These are phyloP conservation scores for Anguilla japonica DNA, from an alignment of 2,113 vertebrate species.

Conservation along the genomic window DNA sequence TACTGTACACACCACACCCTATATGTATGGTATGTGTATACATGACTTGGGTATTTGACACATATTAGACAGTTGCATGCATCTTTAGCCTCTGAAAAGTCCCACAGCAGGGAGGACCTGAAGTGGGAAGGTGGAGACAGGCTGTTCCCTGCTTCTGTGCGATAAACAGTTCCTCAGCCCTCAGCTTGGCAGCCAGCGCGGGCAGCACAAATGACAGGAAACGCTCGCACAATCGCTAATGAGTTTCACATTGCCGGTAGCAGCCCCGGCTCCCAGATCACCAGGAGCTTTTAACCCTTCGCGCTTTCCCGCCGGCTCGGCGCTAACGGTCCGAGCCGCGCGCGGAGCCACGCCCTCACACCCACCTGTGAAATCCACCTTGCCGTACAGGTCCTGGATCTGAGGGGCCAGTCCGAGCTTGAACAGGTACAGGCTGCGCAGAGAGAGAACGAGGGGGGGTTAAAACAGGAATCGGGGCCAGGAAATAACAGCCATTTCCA, in stretches of 20 bases:
- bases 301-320: background rate
- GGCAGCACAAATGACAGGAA: slow-evolving; percentile 56
- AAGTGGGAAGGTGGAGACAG: background rate
- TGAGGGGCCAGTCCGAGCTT: slow-evolving; percentile 95
- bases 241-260: slow-evolving; percentile 59
- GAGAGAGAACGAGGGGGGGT: slow-evolving; percentile 26
- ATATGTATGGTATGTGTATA: too few species aligned
- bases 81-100: background rate
- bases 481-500: background rate
- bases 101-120: background rate
- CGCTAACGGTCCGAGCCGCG: background rate
- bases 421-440: slow-evolving; percentile 89
- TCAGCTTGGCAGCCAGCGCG: slow-evolving; percentile 42
- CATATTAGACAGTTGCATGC: background rate
- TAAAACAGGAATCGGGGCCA: background rate
- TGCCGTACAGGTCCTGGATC: slow-evolving; percentile 97
- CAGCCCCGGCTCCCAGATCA: slow-evolving; percentile 17
- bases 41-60: too few species aligned
- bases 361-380: slow-evolving; percentile 97
- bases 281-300: slow-evolving; percentile 6
- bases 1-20: too few species aligned
- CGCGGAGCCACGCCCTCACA: background rate
- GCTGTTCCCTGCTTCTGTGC: slow-evolving; percentile 52
- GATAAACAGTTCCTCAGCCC: slow-evolving; percentile 51
- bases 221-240: slow-evolving; percentile 57